phyloP scores from a whole-genome alignment of 2,113 vertebrate species.

The Ursus arctos region DNA sequence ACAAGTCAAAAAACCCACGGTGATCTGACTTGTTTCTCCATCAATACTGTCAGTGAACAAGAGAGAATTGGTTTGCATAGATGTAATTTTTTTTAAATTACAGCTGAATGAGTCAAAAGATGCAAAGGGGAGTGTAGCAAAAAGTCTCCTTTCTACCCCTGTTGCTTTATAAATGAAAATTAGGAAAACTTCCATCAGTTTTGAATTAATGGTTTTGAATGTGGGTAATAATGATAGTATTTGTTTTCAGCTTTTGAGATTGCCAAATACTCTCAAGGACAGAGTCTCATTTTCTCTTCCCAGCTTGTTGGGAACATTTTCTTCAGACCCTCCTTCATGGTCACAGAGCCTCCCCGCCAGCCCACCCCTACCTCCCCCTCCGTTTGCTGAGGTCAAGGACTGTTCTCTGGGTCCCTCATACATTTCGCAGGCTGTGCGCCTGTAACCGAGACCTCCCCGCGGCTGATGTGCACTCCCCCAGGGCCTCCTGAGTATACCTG shows the following conservation, averaged over 20 bases:
- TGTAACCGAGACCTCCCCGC: background rate
- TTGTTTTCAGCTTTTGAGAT: background rate
- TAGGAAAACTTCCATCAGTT: background rate
- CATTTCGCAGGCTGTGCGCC: background rate
- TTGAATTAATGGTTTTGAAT: background rate
- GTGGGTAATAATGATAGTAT: background rate
- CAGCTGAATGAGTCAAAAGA: constrained; percentile 14
- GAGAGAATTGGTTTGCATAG: background rate
- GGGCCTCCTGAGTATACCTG: background rate
- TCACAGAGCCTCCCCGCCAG: background rate
- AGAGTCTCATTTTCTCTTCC: background rate
- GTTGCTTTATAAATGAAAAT: constrained; percentile 8
- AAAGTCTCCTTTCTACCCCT: background rate
- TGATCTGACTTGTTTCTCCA: background rate
- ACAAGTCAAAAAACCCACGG: background rate
- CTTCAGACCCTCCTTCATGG: background rate
- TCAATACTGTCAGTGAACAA: background rate
- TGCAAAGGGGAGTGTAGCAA: background rate
- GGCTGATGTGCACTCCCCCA: background rate
- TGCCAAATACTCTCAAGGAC: background rate
- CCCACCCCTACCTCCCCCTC: background rate
- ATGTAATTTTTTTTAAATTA: background rate
- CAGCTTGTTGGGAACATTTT: background rate
- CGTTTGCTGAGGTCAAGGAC: background rate
- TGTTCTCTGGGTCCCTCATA: background rate